Percentiles rank a stretch among this genome's conserved stretches.
These are phyloP conservation scores for Phocoena sinus DNA, from an alignment of 2,113 vertebrate species.

Conservation along the genomic window DNA sequence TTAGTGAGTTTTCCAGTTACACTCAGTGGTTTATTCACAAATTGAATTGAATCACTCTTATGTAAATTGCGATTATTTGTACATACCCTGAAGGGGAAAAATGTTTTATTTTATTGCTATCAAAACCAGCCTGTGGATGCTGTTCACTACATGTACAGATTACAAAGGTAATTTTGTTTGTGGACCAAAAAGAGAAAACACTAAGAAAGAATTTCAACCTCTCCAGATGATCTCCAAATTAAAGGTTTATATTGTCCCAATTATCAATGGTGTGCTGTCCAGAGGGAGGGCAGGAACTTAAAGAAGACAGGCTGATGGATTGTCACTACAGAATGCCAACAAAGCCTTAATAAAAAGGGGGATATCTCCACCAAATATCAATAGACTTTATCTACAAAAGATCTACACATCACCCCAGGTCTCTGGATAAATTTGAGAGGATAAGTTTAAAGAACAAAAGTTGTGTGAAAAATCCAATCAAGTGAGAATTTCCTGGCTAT, in stretches of 20 bases:
- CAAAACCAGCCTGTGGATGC: neutral
- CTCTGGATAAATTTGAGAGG: neutral
- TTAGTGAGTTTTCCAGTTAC: neutral
- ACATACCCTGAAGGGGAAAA: neutral
- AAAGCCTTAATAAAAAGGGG: neutral
- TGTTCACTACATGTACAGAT: neutral
- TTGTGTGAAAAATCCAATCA: neutral
- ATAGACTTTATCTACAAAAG: neutral
- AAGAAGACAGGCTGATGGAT: neutral
- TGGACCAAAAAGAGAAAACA: neutral
- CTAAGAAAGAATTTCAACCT: neutral
- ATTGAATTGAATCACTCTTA: neutral
- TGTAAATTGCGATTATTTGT: neutral
- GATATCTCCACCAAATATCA: neutral
- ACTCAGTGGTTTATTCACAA: neutral
- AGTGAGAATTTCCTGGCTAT: neutral
- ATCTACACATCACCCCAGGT: neutral
- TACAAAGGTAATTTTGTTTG: neutral
- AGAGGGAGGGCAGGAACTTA: neutral
- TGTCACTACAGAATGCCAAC: neutral
- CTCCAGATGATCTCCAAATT: neutral
- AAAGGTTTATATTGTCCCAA: neutral
- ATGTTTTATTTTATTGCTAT: neutral
- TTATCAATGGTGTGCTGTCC: neutral
- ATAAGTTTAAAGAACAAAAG: neutral